phyloP scores from a whole-genome alignment of 2,888 invertebrate species.

The Papilio elwesi region DNA sequence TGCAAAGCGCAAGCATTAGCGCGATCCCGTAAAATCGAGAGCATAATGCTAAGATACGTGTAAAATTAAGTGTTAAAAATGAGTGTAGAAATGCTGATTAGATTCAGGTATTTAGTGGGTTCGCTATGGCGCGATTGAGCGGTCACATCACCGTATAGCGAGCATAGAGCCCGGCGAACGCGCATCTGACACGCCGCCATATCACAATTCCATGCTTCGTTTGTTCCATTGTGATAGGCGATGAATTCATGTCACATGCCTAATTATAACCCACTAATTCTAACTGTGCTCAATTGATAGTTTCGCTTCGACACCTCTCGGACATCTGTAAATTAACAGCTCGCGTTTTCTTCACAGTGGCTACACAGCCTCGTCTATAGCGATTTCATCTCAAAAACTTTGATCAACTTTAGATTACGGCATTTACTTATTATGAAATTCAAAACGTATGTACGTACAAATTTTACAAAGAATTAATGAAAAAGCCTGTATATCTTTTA shows the following conservation, averaged over 20 bases:
- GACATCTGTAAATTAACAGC: constrained; percentile 27
- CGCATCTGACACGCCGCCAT: constrained; percentile 76
- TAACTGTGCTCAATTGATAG: constrained; percentile 71
- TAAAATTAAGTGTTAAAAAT: constrained; percentile 84
- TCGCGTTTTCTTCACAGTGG: neutral
- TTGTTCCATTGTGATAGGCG: constrained; percentile 79
- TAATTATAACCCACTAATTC: constrained; percentile 79
- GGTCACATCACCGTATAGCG: constrained; percentile 67
- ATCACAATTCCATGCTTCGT: constrained; percentile 79
- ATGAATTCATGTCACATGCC: constrained; percentile 81
- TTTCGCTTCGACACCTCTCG: constrained; percentile 58
- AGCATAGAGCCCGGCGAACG: constrained; percentile 64
- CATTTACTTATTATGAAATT: neutral
- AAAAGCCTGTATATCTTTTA: neutral
- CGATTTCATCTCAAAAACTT: neutral
- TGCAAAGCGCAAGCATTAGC: constrained; percentile 43
- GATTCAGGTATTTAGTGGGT: constrained; percentile 80
- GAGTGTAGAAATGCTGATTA: constrained; percentile 83
- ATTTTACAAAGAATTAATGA: neutral
- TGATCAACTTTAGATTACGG: neutral
- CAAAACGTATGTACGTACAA: neutral
- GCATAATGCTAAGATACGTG: constrained; percentile 80
- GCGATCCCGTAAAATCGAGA: constrained; percentile 72
- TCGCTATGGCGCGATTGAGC: constrained; percentile 68
- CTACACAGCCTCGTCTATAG: neutral